Base-by-base conservation (phyloP, 2,797 vertebrate genomes). In the Scarus forsteni region DNA sequence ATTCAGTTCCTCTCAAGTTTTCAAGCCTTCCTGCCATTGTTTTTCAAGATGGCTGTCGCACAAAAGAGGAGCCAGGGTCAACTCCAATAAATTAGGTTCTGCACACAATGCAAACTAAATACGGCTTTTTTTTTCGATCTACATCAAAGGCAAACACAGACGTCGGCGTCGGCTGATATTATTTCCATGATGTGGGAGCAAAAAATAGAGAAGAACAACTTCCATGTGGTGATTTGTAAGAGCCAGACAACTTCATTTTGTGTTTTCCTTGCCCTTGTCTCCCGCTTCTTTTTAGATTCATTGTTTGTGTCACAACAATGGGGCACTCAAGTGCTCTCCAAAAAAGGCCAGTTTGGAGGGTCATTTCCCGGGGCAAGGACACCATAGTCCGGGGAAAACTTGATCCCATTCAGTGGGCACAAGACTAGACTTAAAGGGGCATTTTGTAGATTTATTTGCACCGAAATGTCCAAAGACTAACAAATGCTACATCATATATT, bases 1-100 rank as follows among this genome's bases (percentile, higher is more conserved):
- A 94, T 94, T 94, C 91, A 93, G 95, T 95, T 96, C 95, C 96
- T 94, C 94, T 95, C 80, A 84, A 92, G 85, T 94, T 92, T 51
- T 92, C 80, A 85, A 90, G 91, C 90, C 93, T 95, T 95, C 94
- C 94, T 95, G 93, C 89, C 88, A 94, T 95, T 95, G 94, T 95
- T 93, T 92, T 89, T 90, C 88, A 94, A 93, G 92, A 90, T 92
- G 94, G 89, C 95, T 93, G 86, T 93, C 92, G 93, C 92, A 97
- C 96, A 97, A 97, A 97, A 96, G 95, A 95, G 93, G 92, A 93
- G 93, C 92, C 92, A 75, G 95, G 95, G 95, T 97, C 96, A 97
- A 87, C 92, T 92, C 85, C 95, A 94, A 96, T 97, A 97, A 97
- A 97, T 97, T 96, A 87, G 75, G 88, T 89, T 95, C 91, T 45